These are phyloP conservation scores for Dione juno DNA, from an alignment of 2,888 invertebrate genomes.

Conservation along the genomic window DNA sequence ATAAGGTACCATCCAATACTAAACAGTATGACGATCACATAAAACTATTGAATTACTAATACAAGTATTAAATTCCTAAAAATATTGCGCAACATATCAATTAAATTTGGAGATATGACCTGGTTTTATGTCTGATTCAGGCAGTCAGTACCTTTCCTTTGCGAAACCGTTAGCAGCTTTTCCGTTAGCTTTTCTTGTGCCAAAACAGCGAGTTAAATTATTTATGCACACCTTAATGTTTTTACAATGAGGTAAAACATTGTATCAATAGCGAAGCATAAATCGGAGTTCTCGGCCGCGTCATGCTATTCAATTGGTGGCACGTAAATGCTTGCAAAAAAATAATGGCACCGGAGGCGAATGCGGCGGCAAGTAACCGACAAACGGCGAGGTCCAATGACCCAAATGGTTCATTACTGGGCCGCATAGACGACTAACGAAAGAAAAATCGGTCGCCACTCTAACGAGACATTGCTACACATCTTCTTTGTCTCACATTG, in stretches of 20 bases:
- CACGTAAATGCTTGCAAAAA: slow-evolving; percentile 57
- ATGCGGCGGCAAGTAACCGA: slow-evolving; percentile 61
- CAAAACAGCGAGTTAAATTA: slow-evolving; percentile 41
- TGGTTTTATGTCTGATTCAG: slow-evolving; percentile 33
- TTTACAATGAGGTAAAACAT: slow-evolving; percentile 39
- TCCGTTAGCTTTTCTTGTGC: slow-evolving; percentile 45
- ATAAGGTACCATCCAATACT: too few species aligned
- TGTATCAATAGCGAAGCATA: slow-evolving; percentile 50
- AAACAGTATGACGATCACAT: background rate
- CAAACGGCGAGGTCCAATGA: slow-evolving; percentile 81
- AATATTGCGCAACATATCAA: slow-evolving; percentile 29
- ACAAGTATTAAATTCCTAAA: background rate
- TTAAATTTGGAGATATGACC: slow-evolving; percentile 23
- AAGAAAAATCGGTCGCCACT: slow-evolving; percentile 74
- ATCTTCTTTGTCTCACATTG: slow-evolving; percentile 45
- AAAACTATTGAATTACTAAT: background rate
- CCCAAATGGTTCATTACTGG: slow-evolving; percentile 79
- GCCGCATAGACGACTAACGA: slow-evolving; percentile 70
- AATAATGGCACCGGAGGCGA: slow-evolving; percentile 49
- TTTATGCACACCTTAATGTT: slow-evolving; percentile 47
- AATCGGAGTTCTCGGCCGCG: slow-evolving; percentile 62
- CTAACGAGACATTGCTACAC: slow-evolving; percentile 51
- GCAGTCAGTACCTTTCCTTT: slow-evolving; percentile 25
- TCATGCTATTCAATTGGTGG: slow-evolving; percentile 67
- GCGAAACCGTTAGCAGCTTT: slow-evolving; percentile 39